Evolutionary conservation across 2,113 vertebrate species (phyloP).

Genomic region (rabbit (Oryctolagus cuniculus)): mOryCun1.1 NC_091435.1:62232501-62233000

Average conservation of each 20-base stretch:
- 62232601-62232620: background rate
- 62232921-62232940: background rate
- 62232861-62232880: background rate
- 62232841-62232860: background rate
- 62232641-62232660: background rate
- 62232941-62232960: background rate
- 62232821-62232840: background rate
- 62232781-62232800: background rate
- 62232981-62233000: background rate
- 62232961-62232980: background rate
- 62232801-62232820: background rate
- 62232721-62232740: background rate
- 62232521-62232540: background rate
- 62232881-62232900: background rate
- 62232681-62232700: fast-evolving
- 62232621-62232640: background rate
- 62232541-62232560: background rate
- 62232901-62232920: background rate
- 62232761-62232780: background rate
- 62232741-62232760: background rate
- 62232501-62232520: background rate
- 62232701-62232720: background rate
- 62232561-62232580: background rate
- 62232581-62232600: background rate
- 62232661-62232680: background rate